Conservation (phyloP, 2,113 vertebrate species). For the Pangasianodon hypophthalmus region DNA sequence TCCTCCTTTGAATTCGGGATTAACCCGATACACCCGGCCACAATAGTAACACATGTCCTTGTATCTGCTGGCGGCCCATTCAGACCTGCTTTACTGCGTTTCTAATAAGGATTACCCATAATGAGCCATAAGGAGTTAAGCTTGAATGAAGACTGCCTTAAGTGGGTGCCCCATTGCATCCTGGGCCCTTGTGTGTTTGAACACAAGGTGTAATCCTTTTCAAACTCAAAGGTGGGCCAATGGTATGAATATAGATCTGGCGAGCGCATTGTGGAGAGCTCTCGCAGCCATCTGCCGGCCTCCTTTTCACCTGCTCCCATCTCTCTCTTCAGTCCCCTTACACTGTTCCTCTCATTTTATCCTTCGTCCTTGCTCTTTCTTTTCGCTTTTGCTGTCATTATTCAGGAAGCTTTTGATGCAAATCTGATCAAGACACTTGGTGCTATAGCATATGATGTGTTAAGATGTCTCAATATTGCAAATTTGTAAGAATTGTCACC, state of each 20-base stretch:
- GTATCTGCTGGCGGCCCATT: slow-evolving; percentile 84
- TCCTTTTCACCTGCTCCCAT: slow-evolving; percentile 63
- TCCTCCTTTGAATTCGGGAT: slow-evolving; percentile 72
- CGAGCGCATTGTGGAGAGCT: slow-evolving; percentile 66
- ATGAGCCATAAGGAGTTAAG: slow-evolving; percentile 73
- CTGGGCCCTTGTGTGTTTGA: slow-evolving; percentile 69
- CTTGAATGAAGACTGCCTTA: slow-evolving; percentile 75
- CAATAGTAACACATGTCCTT: slow-evolving; percentile 75
- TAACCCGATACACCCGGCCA: slow-evolving; percentile 70
- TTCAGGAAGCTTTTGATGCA: background rate
- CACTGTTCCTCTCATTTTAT: background rate
- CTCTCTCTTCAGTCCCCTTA: background rate
- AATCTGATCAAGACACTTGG: background rate
- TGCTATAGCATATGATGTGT: background rate
- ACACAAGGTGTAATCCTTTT: slow-evolving; percentile 79
- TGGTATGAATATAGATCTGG: slow-evolving; percentile 73
- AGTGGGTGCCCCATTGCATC: slow-evolving; percentile 73
- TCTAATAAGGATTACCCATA: slow-evolving; percentile 78
- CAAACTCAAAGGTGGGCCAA: slow-evolving; percentile 78
- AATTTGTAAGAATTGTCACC: background rate
- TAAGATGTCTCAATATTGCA: background rate
- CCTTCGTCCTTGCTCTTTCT: background rate
- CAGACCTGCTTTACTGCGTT: slow-evolving; percentile 65
- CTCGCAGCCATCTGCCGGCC: slow-evolving; percentile 69
- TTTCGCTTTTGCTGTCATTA: slow-evolving; percentile 12